Percentiles rank a stretch among this genome's conserved stretches.
Conservation (phyloP, 2,113 vertebrate species). For the Gulo gulo region DNA sequence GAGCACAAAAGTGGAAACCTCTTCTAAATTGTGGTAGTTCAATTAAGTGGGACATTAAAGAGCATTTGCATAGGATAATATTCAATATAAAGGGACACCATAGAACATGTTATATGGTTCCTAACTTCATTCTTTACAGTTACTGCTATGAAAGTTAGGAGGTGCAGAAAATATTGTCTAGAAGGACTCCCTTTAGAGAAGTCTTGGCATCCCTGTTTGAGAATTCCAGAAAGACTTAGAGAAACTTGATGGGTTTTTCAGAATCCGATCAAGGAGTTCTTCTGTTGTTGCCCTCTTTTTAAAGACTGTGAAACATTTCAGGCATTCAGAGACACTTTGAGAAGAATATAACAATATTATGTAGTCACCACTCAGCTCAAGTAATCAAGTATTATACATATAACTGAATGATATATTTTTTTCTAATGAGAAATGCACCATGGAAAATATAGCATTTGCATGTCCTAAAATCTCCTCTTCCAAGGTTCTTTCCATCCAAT, state of each 20-base stretch:
- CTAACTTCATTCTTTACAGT: neutral
- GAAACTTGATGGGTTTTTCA: neutral
- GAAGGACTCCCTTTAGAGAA: neutral
- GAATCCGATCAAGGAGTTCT: neutral
- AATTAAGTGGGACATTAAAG: neutral
- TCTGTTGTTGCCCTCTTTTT: neutral
- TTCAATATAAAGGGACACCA: neutral
- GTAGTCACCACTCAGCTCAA: neutral
- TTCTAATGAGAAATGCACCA: neutral
- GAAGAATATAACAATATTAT: neutral
- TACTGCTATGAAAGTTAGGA: neutral
- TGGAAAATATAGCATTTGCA: neutral
- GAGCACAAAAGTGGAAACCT: neutral
- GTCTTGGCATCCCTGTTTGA: neutral
- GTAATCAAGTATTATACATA: neutral
- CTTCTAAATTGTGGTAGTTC: neutral
- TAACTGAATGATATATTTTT: neutral
- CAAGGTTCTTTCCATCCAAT: neutral
- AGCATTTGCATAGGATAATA: neutral
- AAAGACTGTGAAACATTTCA: neutral
- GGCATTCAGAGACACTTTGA: neutral
- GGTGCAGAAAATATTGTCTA: neutral
- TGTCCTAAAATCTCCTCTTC: neutral
- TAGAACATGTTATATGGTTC: neutral
- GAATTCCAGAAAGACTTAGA: neutral